phyloP scores from a whole-genome alignment of 1,140 invertebrate species.

The Eumeta japonica region DNA sequence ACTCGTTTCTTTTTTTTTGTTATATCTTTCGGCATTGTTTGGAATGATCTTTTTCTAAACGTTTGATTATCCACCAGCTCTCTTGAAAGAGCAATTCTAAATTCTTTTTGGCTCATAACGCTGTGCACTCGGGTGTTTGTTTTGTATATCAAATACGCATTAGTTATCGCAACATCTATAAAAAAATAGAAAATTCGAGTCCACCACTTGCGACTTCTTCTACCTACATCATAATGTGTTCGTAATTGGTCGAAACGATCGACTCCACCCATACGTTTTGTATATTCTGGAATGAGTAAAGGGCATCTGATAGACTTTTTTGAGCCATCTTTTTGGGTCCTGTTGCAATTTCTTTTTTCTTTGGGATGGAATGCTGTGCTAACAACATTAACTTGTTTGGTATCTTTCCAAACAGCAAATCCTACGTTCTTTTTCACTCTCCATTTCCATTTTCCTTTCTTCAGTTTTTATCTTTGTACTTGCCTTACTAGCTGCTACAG shows the following conservation, averaged over 20 bases:
- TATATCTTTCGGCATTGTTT: too few relatives aligned
- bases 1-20: too few relatives aligned
- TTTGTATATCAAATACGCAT: too few relatives aligned
- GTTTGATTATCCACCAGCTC: too few relatives aligned
- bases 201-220: not conserved
- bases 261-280: not conserved
- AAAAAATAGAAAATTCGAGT: slow-evolving; percentile 2
- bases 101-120: too few relatives aligned
- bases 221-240: not conserved
- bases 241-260: slow-evolving; percentile 6
- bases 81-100: too few relatives aligned
- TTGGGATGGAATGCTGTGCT: not conserved
- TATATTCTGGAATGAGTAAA: slow-evolving; percentile 2
- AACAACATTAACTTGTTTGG: not conserved
- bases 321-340: slow-evolving; percentile 5
- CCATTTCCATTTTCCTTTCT: too few relatives aligned
- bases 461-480: not conserved
- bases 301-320: not conserved
- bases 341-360: not conserved
- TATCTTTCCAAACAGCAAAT: too few relatives aligned
- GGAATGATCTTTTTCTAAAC: too few relatives aligned
- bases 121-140: too few relatives aligned
- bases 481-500: not conserved
- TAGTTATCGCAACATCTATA: slow-evolving; percentile 2
- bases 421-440: too few relatives aligned